These are phyloP conservation scores for Hoplodrina blanda DNA, from an alignment of 2,888 invertebrate genomes.

Conservation along the genomic window DNA sequence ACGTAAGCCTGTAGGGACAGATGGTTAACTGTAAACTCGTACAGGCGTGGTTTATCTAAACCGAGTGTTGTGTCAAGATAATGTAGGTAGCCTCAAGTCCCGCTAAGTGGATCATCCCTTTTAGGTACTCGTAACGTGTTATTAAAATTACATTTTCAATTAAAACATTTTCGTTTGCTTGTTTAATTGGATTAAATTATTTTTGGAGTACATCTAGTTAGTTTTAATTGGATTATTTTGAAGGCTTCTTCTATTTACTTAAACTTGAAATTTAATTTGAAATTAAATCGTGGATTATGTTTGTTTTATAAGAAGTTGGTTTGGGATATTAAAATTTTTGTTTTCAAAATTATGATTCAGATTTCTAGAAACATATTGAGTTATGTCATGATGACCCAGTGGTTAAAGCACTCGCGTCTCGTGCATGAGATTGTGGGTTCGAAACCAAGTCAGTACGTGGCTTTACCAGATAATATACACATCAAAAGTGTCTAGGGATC, in stretches of 20 bases:
- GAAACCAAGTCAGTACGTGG: too few relatives aligned
- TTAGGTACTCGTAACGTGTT: conserved; percentile 20
- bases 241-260: background rate
- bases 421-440: too few relatives aligned
- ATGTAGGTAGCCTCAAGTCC: conserved; percentile 48
- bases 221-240: conserved; percentile 24
- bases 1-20: conserved; percentile 61
- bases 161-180: conserved; percentile 33
- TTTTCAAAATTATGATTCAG: background rate
- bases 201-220: conserved; percentile 29
- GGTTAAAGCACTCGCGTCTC: too few relatives aligned
- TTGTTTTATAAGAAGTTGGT: background rate
- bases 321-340: background rate
- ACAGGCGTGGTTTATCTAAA: conserved; percentile 64
- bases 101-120: conserved; percentile 38
- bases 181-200: conserved; percentile 46
- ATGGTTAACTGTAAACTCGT: conserved; percentile 57
- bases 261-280: background rate
- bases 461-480: too few relatives aligned
- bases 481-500: too few relatives aligned
- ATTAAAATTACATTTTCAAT: conserved; percentile 59
- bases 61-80: conserved; percentile 71
- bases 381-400: too few relatives aligned
- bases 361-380: background rate
- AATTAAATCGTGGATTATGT: background rate